phyloP scores from a whole-genome alignment of 2,113 vertebrate species.

The Bambusicola thoracicus region DNA sequence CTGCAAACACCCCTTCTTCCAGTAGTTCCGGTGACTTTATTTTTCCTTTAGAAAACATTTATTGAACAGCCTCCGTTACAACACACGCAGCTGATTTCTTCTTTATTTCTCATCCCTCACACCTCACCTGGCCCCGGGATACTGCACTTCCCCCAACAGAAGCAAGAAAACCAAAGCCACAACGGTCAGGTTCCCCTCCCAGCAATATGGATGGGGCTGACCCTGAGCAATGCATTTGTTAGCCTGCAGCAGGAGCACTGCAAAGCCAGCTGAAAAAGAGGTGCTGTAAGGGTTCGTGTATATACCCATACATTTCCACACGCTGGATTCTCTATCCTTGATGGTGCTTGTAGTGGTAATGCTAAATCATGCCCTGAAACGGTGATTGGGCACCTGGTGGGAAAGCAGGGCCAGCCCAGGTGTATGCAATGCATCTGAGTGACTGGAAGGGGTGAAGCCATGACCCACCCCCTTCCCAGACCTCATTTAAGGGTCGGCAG shows the following conservation, averaged over 20 bases:
- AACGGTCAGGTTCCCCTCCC: background rate
- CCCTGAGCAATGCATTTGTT: background rate
- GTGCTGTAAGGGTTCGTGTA: background rate
- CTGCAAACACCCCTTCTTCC: slow-evolving; percentile 34
- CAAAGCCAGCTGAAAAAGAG: background rate
- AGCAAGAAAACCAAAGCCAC: background rate
- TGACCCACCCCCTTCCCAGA: no score
- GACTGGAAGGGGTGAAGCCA: no score
- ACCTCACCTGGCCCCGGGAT: background rate
- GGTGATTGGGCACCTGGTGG: no score
- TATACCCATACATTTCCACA: background rate
- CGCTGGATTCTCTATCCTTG: background rate
- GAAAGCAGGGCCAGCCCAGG: no score
- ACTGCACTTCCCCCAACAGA: background rate
- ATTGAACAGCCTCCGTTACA: background rate
- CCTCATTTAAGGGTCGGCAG: no score
- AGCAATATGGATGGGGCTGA: background rate
- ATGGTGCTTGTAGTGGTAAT: background rate
- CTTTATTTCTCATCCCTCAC: background rate
- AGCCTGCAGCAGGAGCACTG: background rate
- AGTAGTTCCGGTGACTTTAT: background rate
- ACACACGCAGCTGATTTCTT: background rate
- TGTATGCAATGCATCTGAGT: no score
- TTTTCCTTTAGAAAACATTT: background rate
- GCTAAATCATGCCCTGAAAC: no score